phyloP scores from a whole-genome alignment of 2,797 vertebrate genomes.

The Spea hammondii region DNA sequence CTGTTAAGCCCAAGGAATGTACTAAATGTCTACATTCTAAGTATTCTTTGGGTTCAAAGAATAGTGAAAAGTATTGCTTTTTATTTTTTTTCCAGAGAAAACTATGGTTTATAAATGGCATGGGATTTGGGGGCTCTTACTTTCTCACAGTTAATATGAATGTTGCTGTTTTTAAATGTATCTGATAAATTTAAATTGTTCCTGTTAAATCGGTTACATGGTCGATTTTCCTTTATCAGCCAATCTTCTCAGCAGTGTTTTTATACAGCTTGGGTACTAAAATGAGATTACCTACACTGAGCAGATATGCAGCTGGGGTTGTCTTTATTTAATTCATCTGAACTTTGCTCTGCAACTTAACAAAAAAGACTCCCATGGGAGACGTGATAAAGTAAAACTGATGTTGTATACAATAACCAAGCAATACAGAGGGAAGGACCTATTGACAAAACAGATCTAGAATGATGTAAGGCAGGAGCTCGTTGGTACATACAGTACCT shows the following conservation, averaged over 20 bases:
- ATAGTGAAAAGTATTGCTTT: conserved; percentile 12
- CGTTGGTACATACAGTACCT: conserved; percentile 4
- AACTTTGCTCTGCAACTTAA: conserved; percentile 53
- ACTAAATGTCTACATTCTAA: too few relatives aligned
- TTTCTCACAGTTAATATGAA: conserved; percentile 33
- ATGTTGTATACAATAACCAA: conserved; percentile 45
- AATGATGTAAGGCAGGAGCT: conserved; percentile 40
- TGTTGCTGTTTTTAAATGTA: conserved; percentile 35
- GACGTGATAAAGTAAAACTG: conserved; percentile 37
- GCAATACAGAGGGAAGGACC: conserved; percentile 27
- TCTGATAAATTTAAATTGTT: conserved; percentile 45
- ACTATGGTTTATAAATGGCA: conserved; percentile 34
- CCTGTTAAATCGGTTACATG: conserved; percentile 46
- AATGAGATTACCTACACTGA: conserved; percentile 50
- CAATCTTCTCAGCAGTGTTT: conserved; percentile 46
- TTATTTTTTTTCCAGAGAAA: conserved; percentile 21
- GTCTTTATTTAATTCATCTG: conserved; percentile 54
- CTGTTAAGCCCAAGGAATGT: neutral
- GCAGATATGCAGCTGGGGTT: conserved; percentile 50
- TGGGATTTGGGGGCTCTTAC: conserved; percentile 27
- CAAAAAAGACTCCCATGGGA: conserved; percentile 50
- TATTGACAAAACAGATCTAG: conserved; percentile 40
- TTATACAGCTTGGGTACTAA: conserved; percentile 48
- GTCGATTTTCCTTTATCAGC: conserved; percentile 46
- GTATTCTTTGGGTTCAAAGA: conserved; percentile 16